These are phyloP conservation scores for Nebria brevicollis DNA, from an alignment of 2,888 invertebrate species.

Conservation along the genomic window DNA sequence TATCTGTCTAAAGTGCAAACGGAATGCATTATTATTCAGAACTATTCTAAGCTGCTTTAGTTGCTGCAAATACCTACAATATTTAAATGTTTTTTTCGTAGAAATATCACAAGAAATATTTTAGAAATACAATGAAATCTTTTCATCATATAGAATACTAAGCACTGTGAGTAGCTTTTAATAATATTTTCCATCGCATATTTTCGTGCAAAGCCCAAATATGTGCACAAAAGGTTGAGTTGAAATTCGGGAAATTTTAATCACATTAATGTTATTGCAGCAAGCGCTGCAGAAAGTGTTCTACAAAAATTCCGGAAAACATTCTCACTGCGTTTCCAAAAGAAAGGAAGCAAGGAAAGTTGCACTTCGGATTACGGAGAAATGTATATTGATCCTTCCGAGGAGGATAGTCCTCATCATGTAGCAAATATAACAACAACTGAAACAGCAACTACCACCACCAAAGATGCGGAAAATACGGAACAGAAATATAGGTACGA, in stretches of 20 bases:
- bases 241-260: not conserved
- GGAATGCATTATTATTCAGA: not conserved
- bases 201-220: too few species aligned
- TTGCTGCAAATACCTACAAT: not conserved
- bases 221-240: not conserved
- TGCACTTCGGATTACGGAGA: conserved; percentile 60
- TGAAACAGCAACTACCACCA: conserved; percentile 30
- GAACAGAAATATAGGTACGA: conserved; percentile 60
- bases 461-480: conserved; percentile 55
- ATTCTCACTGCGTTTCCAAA: conserved; percentile 71
- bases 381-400: conserved; percentile 57
- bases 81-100: too few species aligned
- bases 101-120: too few species aligned
- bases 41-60: not conserved
- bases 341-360: conserved; percentile 66
- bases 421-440: conserved; percentile 51
- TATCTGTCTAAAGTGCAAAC: too few species aligned
- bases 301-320: conserved; percentile 78
- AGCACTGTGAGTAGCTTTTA: too few species aligned
- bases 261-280: conserved; percentile 49
- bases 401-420: conserved; percentile 60
- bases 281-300: conserved; percentile 66
- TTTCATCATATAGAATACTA: too few species aligned
- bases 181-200: too few species aligned
- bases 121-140: too few species aligned